Percentiles rank a stretch among this genome's conserved stretches.
These are phyloP conservation scores for Idris sp. DNA, from an alignment of 1,140 invertebrate species.

Conservation along the genomic window DNA sequence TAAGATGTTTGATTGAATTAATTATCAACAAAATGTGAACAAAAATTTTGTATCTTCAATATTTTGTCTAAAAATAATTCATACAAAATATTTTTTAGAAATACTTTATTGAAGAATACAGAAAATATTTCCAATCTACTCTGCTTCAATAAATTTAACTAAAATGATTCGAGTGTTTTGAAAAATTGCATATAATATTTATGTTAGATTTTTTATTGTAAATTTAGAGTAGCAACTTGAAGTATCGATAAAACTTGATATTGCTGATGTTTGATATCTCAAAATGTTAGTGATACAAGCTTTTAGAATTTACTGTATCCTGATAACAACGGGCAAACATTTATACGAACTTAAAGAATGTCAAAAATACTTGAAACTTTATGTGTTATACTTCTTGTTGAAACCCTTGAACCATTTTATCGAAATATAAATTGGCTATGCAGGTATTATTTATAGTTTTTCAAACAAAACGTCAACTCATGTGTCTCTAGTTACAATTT, in stretches of 20 bases:
- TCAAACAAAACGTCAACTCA: conserved; percentile 8
- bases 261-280: conserved; percentile 19
- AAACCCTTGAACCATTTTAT: conserved; percentile 23
- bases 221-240: conserved; percentile 19
- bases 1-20: too few species aligned
- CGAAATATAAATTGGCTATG: conserved; percentile 10
- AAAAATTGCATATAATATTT: too few species aligned
- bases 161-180: too few species aligned
- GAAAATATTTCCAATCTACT: too few species aligned
- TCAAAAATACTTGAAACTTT: conserved; percentile 26
- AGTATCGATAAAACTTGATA: conserved; percentile 25
- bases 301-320: conserved; percentile 18
- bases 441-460: conserved; percentile 16
- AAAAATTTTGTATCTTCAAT: too few species aligned
- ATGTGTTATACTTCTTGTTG: conserved; percentile 9
- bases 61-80: too few species aligned
- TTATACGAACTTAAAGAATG: conserved; percentile 9
- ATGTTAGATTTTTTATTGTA: too few species aligned
- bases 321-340: conserved; percentile 26
- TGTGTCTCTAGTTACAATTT: too few species aligned
- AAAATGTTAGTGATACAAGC: conserved; percentile 19
- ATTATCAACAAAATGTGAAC: too few species aligned
- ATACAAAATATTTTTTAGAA: too few species aligned
- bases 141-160: too few species aligned
- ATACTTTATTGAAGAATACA: too few species aligned